Conservation (phyloP, 2,797 vertebrate genomes). For the Microchirus variegatus region DNA sequence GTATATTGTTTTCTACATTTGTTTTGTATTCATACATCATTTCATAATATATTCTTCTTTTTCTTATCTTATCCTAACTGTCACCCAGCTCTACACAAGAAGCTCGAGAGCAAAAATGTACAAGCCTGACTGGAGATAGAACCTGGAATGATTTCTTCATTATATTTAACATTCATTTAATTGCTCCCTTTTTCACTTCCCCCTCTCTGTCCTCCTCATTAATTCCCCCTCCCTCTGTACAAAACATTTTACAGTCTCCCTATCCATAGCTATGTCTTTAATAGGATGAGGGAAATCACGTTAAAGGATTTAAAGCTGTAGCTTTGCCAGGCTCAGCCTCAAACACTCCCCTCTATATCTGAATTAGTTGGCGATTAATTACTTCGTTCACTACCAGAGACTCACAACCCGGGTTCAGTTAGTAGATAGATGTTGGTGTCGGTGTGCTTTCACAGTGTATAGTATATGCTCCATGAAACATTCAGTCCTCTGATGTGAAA, state of each 20-base stretch:
- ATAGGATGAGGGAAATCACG: constrained; percentile 82
- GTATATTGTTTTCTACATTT: too few relatives aligned
- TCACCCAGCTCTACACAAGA: too few relatives aligned
- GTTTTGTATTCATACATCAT: too few relatives aligned
- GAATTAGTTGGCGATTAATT: constrained; percentile 30
- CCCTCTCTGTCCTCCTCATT: constrained; percentile 35
- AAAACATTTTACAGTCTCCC: constrained; percentile 69
- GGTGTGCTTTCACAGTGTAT: constrained; percentile 17
- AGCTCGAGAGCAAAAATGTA: background rate
- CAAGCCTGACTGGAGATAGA: constrained; percentile 48
- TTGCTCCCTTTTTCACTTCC: constrained; percentile 50
- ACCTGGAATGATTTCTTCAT: constrained; percentile 61
- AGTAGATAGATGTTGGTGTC: background rate
- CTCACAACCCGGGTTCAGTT: too few relatives aligned
- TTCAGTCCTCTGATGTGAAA: constrained; percentile 3
- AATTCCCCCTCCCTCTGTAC: constrained; percentile 48
- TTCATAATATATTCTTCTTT: too few relatives aligned
- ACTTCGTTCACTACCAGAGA: too few relatives aligned
- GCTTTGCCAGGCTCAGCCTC: constrained; percentile 67
- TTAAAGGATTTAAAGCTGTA: constrained; percentile 81
- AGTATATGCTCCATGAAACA: constrained; percentile 8
- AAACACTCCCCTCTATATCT: constrained; percentile 49
- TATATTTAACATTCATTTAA: constrained; percentile 70
- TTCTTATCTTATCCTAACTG: too few relatives aligned
- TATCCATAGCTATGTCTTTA: constrained; percentile 75